These are phyloP conservation scores for Ostrea edulis DNA, from an alignment of 1,140 invertebrate species.

Conservation along the genomic window DNA sequence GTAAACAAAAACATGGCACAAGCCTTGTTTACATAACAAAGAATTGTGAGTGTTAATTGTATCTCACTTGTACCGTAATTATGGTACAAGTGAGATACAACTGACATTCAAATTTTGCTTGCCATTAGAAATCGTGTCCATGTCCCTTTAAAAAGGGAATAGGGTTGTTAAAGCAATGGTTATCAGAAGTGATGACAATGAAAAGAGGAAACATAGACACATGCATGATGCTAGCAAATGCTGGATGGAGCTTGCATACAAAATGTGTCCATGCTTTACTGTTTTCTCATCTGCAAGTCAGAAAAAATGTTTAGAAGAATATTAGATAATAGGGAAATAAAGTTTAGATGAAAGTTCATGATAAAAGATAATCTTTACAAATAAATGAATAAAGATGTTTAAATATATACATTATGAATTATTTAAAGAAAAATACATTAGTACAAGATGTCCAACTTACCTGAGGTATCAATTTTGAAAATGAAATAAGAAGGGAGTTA, in stretches of 20 bases:
- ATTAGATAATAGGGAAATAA: too few relatives aligned
- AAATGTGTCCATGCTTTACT: slow-evolving; percentile 1
- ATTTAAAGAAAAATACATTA: background rate
- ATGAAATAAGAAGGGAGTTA: background rate
- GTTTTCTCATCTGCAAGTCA: background rate
- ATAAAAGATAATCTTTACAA: background rate
- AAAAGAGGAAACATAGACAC: background rate
- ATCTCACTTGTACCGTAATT: too few relatives aligned
- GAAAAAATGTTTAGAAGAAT: background rate
- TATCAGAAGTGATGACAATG: background rate
- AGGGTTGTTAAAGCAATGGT: too few relatives aligned
- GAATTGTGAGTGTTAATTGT: too few relatives aligned
- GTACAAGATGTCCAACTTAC: background rate
- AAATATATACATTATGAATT: background rate
- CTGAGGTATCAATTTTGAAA: background rate
- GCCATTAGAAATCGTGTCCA: too few relatives aligned
- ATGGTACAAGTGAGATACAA: too few relatives aligned
- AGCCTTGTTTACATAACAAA: too few relatives aligned
- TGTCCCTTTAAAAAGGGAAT: too few relatives aligned
- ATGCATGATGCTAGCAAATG: slow-evolving; percentile 16
- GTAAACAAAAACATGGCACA: too few relatives aligned
- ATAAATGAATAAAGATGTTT: background rate
- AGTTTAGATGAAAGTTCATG: background rate
- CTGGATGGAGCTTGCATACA: slow-evolving; percentile 5
- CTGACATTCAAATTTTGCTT: too few relatives aligned